Percentiles rank a stretch among this genome's conserved stretches.
Conservation (phyloP, 2,797 vertebrate genomes). For the Neosilurus hyrtlii region DNA sequence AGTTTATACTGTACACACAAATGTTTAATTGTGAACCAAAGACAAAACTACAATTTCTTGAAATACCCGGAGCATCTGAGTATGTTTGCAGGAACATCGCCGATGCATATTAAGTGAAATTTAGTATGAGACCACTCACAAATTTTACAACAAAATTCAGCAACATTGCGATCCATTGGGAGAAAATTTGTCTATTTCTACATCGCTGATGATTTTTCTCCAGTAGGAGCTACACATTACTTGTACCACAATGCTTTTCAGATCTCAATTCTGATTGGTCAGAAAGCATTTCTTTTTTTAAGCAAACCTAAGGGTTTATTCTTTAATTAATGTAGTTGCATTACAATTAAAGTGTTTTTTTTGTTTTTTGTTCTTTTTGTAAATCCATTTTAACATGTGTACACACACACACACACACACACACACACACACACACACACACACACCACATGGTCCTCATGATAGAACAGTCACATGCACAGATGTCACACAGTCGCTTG, state of each 20-base stretch:
- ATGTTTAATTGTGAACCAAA: not conserved
- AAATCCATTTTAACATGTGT: not conserved
- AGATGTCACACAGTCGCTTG: conserved; percentile 37
- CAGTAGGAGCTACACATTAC: no score
- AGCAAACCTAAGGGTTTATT: not conserved
- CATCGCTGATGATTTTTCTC: no score
- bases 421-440: conserved; percentile 9
- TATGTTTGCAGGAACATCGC: no score
- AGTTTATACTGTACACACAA: not conserved
- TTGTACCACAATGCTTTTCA: not conserved
- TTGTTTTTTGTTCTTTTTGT: no score
- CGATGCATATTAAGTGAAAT: no score
- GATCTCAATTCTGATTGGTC: not conserved
- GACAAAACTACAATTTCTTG: no score
- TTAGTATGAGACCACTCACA: no score
- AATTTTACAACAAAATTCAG: no score
- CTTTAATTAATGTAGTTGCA: not conserved
- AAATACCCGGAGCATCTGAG: no score
- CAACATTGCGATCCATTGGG: no score
- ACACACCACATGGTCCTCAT: not conserved
- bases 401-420: conserved; percentile 13
- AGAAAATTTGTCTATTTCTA: no score
- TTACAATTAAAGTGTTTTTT: not conserved
- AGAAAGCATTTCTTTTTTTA: not conserved
- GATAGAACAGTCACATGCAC: conserved; percentile 34